A percentile compares a stretch with the other conserved stretches of the same genome.
Evolutionary conservation across 2,113 vertebrate genomes (phyloP).

Genomic region (Aptenodytes patagonicus): DNA sequence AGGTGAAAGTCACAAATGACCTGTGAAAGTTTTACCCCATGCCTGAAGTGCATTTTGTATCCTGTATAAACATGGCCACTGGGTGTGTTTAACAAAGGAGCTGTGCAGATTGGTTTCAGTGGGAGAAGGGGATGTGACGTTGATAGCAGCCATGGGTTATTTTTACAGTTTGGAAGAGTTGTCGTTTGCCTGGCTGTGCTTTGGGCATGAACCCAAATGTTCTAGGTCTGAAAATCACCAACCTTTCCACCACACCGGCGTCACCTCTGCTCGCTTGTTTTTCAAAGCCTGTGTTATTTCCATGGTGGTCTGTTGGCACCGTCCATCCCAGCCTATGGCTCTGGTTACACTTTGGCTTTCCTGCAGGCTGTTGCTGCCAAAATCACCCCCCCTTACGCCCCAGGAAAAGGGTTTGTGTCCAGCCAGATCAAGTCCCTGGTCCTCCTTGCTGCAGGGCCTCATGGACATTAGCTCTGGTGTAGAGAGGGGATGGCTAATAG

Average conservation of each 20-base stretch:
- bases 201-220: neutral
- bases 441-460: accelerated
- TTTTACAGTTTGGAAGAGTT: neutral
- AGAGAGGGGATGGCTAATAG: accelerated
- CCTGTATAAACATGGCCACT: neutral
- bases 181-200: neutral
- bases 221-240: neutral
- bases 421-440: neutral
- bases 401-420: neutral
- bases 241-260: neutral
- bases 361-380: neutral
- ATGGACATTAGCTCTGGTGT: accelerated
- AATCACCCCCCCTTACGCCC: neutral
- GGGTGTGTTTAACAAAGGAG: neutral
- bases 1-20: neutral
- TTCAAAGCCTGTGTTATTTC: neutral
- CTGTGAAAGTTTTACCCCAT: neutral
- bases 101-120: neutral
- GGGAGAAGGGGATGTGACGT: neutral
- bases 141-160: neutral
- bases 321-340: neutral
- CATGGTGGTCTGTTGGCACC: neutral
- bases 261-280: neutral
- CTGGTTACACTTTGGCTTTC: neutral
- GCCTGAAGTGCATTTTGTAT: neutral